Evolutionary conservation across 2,888 invertebrate species (phyloP), one percentile per base, ranked within the genome.

Genomic region (Lasioglossum villosulum): DNA sequence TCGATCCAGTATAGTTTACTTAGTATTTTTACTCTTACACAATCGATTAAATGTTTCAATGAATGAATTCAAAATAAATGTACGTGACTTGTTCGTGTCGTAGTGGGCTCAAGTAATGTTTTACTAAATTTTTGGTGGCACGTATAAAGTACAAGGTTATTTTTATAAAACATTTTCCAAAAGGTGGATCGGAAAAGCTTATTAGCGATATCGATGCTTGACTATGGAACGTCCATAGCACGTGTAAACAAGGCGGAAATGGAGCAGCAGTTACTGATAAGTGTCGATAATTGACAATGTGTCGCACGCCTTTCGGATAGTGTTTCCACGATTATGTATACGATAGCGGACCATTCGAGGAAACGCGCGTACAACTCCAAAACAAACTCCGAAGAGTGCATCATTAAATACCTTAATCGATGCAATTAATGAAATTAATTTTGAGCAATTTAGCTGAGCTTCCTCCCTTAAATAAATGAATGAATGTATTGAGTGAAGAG

Each of bases 211-310:
- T 68, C 68, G 37, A 23, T 10, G 34, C 37, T 68, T 10, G 12
- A 8, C 8, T 68, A 34, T 37, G 34, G 4, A 68, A 37, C 42
- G 27, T 10, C 42, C 37, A 59, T 5, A 19, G 27, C 52, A 48
- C 16, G 30, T 78, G 66, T 68, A 78, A 72, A 42, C 27, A 79
- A 66, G 19, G 37, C 34, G 68, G 23, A 82, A 68, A 48, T 79
- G 42, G 73, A 74, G 27, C 66, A 52, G 42, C 66, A 73, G 59
- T n/a, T 39, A 8, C 68, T n/a, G 79, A 78, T 73, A 78, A 82
- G 42, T 39, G n/a, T 16, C n/a, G 73, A 79, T 82, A 82, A 79
- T 42, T 34, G 34, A 14, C 16, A 42, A 39, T 66, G 52, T 68
- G 37, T 23, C 82, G 8, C 23, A 45, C 16, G 45, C 73, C 34